Evolutionary conservation across 2,797 vertebrate species (phyloP).

Genomic region (Galagoides demidoff): DNA sequence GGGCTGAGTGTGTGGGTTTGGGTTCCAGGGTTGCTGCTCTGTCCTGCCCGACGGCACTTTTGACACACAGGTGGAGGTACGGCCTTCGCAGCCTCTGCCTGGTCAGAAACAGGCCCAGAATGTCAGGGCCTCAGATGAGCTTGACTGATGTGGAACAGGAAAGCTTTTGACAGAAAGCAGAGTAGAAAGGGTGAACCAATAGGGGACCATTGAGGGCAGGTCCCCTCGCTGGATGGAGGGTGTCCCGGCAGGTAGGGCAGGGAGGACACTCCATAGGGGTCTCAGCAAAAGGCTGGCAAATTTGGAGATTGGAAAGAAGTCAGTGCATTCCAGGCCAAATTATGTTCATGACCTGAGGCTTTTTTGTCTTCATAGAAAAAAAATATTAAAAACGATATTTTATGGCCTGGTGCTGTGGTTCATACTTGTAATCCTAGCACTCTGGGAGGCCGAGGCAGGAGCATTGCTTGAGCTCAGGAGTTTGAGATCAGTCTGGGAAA

Average conservation of each 20-base stretch:
- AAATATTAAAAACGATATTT: background rate
- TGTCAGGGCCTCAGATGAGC: background rate
- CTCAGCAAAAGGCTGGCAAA: background rate
- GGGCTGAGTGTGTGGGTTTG: constrained; percentile 13
- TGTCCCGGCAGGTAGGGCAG: background rate
- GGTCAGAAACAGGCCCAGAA: background rate
- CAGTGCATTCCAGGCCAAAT: too few species aligned
- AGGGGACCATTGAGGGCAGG: too few species aligned
- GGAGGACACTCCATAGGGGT: background rate
- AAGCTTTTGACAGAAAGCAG: background rate
- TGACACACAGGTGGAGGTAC: background rate
- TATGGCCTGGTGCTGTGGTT: too few species aligned
- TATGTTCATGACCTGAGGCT: background rate
- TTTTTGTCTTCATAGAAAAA: background rate
- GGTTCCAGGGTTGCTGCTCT: background rate
- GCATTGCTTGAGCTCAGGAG: too few species aligned
- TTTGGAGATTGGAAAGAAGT: background rate
- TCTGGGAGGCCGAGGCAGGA: too few species aligned
- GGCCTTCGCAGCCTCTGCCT: background rate
- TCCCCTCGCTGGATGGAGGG: too few species aligned
- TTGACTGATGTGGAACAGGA: background rate
- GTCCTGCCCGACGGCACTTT: accelerated
- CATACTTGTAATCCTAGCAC: too few species aligned
- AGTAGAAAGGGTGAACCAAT: accelerated
- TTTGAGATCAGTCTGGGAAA: too few species aligned